phyloP scores from a whole-genome alignment of 2,113 vertebrate species.

The Mystacornis crossleyi region DNA sequence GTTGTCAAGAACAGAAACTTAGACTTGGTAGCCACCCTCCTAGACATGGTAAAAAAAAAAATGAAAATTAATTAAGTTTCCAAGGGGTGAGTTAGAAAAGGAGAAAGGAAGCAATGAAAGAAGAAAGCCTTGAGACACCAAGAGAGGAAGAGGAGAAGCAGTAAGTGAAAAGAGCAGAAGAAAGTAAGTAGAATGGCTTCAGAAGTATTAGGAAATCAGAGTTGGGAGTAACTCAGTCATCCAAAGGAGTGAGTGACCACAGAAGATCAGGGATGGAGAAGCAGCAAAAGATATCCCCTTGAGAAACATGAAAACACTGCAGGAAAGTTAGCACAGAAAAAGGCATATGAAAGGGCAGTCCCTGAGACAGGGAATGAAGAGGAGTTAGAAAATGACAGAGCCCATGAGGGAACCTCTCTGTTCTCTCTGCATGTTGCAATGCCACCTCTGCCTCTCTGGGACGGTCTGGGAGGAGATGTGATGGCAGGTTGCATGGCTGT shows the following conservation, averaged over 20 bases:
- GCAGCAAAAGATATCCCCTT: not conserved
- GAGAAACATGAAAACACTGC: not conserved
- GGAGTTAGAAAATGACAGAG: not conserved
- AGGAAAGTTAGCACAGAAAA: not conserved
- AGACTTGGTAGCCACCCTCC: not conserved
- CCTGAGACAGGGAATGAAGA: not conserved
- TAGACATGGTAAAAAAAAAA: not conserved
- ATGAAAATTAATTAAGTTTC: not conserved
- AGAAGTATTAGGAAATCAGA: not conserved
- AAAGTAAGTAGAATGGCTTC: not conserved
- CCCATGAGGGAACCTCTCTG: not conserved
- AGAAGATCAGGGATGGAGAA: not conserved
- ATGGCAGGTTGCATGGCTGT: not conserved
- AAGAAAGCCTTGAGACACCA: not conserved
- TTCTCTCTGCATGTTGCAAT: not conserved
- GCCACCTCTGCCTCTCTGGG: not conserved
- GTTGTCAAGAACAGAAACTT: conserved; percentile 13
- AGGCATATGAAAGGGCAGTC: rapidly evolving
- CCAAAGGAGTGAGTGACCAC: not conserved
- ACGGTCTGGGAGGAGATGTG: rapidly evolving
- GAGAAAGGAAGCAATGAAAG: not conserved
- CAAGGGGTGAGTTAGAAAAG: not conserved
- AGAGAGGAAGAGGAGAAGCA: not conserved
- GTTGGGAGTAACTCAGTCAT: not conserved
- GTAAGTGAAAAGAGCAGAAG: not conserved